Percentiles rank a stretch among this genome's conserved stretches.
These are phyloP conservation scores for Setophaga coronata DNA, from an alignment of 2,113 vertebrate species.

Conservation along the genomic window DNA sequence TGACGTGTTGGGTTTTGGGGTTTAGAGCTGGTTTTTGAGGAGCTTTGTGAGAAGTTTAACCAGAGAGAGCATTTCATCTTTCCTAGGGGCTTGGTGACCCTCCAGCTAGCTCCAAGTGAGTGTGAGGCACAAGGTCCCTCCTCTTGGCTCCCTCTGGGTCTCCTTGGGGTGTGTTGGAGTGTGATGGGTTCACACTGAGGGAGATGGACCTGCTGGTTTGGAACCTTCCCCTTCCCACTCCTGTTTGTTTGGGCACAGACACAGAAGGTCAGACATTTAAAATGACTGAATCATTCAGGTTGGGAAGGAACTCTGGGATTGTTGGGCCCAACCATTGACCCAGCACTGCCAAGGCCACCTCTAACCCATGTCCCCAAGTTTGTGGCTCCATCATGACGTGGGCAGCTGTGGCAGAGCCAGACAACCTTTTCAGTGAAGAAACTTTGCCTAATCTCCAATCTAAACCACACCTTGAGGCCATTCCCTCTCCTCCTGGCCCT, in stretches of 20 bases:
- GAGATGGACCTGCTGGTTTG: background rate
- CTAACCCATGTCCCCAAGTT: background rate
- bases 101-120: background rate
- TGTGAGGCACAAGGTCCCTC: background rate
- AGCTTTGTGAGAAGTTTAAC: background rate
- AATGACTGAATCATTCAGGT: background rate
- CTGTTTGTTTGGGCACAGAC: background rate
- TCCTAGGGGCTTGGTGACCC: background rate
- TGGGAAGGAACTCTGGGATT: background rate
- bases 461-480: accelerated
- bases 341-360: background rate
- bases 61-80: background rate
- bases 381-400: background rate
- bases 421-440: background rate
- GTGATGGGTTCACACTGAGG: background rate
- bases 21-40: background rate
- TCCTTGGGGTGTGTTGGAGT: no score
- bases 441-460: background rate
- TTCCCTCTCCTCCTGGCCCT: background rate
- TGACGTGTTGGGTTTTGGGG: background rate
- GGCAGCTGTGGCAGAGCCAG: background rate
- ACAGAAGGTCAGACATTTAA: accelerated
- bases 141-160: accelerated
- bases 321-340: background rate
- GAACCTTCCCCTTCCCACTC: background rate